Evolutionary conservation across 2,113 vertebrate species (phyloP).

Genomic region (Dipodomys spectabilis): DNA sequence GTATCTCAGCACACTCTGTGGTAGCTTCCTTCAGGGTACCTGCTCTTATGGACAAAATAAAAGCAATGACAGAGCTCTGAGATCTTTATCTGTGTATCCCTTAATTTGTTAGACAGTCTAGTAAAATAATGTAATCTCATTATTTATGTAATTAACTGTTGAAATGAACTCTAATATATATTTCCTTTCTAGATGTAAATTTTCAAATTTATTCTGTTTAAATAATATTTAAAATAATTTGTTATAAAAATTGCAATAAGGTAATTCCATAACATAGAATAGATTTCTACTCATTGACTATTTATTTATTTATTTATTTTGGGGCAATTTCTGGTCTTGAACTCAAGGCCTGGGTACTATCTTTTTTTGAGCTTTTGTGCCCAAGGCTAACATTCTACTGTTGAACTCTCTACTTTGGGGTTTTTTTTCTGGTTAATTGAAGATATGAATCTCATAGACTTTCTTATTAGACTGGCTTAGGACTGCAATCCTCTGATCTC

Average conservation of each 20-base stretch:
- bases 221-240: background rate
- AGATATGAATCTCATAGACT: too few relatives aligned
- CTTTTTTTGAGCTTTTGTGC: too few relatives aligned
- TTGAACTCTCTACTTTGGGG: too few relatives aligned
- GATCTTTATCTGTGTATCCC: background rate
- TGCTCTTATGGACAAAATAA: slow-evolving; percentile 30
- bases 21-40: background rate
- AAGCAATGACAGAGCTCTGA: slow-evolving; percentile 1
- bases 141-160: too few relatives aligned
- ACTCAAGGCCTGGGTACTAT: too few relatives aligned
- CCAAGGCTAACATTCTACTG: too few relatives aligned
- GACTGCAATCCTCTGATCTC: background rate
- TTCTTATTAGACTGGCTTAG: background rate
- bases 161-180: background rate
- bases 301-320: background rate
- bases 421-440: too few relatives aligned
- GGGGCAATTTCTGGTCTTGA: too few relatives aligned
- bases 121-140: background rate
- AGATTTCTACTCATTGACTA: background rate
- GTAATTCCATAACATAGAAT: background rate
- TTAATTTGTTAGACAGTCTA: slow-evolving; percentile 17
- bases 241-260: background rate
- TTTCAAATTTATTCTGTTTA: background rate
- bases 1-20: background rate
- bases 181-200: slow-evolving; percentile 16